Evolutionary conservation across 2,113 vertebrate genomes (phyloP), one percentile per base, ranked within the genome.

Genomic region (Festucalex cinctus): DNA sequence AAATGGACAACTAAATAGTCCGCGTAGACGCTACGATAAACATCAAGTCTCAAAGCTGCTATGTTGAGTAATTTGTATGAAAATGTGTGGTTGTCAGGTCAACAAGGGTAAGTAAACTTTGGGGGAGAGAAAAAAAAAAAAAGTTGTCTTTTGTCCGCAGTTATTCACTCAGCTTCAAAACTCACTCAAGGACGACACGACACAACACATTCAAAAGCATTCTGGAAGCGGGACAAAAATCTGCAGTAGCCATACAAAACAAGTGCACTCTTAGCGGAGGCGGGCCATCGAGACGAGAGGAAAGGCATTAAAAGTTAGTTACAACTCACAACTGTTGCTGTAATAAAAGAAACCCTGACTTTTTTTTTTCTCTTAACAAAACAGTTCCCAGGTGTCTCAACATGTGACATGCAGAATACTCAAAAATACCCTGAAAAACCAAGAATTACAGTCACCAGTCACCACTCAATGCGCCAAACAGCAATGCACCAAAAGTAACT

Each of bases 171-270:
- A 2, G 81, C 80, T 87, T 76, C 70, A 79, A 80, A 37, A 62
- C 65, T 78, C 64, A 81, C 35, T 37, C 77, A 73, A 80, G 82
- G 85, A 88, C 63, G 82, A 75, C 68, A 76, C 28, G 28, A 2
- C 28, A 32, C 73, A 71, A 2, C 28, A 32, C 73, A 71, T 76
- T 78, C 32, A 76, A 81, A 85, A 76, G 58, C 66, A 71, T 76
- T 73, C 59, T 65, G 32, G 49, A 72, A 71, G 69, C 65, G 71
- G 69, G 64, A 75, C 71, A 71, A 86, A 84, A 12, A 71, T 48
- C 46, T 76, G 28, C 28, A 32, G 58, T 3, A 71, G 79, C 66
- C 49, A 46, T 72, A 46, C 61, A 67, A 76, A 86, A 62, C 44
- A 9, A 36, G 2, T 71, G 63, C 59, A 71, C 26, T 57, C 37